Conservation (phyloP, 2,113 vertebrate genomes). For the Hypomesus transpacificus region DNA sequence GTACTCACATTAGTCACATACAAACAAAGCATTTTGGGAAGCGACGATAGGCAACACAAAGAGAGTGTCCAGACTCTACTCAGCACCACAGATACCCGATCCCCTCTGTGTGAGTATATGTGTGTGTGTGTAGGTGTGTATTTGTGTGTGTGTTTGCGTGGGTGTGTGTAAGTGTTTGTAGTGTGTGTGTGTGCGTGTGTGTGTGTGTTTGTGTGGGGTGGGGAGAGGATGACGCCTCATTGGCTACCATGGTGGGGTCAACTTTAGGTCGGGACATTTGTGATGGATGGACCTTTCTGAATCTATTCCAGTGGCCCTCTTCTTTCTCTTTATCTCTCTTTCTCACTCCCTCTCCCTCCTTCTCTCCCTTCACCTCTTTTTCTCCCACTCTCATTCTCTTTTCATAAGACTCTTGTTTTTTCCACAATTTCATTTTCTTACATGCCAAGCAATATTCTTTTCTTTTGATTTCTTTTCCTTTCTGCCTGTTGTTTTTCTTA, state of each 20-base stretch:
- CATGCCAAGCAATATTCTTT: no score
- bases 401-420: background rate
- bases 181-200: slow-evolving; percentile 29
- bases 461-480: background rate
- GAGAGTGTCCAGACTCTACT: slow-evolving; percentile 55
- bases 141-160: slow-evolving; percentile 13
- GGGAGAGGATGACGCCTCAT: slow-evolving; percentile 61
- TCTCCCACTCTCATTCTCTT: slow-evolving; percentile 20
- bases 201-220: slow-evolving; percentile 10
- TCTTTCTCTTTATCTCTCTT: slow-evolving; percentile 18
- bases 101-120: slow-evolving; percentile 28
- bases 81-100: slow-evolving; percentile 57
- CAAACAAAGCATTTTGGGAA: slow-evolving; percentile 57
- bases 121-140: slow-evolving; percentile 24
- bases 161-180: slow-evolving; percentile 9
- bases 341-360: slow-evolving; percentile 1
- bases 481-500: no score
- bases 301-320: slow-evolving; percentile 45
- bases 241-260: slow-evolving; percentile 70
- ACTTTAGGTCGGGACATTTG: slow-evolving; percentile 60
- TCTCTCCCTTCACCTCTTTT: slow-evolving; percentile 6
- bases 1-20: slow-evolving; percentile 63
- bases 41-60: slow-evolving; percentile 59
- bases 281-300: slow-evolving; percentile 74
- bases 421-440: background rate